Evolutionary conservation across 2,113 vertebrate species (phyloP).

Genomic region (Actinemys pallida): DNA sequence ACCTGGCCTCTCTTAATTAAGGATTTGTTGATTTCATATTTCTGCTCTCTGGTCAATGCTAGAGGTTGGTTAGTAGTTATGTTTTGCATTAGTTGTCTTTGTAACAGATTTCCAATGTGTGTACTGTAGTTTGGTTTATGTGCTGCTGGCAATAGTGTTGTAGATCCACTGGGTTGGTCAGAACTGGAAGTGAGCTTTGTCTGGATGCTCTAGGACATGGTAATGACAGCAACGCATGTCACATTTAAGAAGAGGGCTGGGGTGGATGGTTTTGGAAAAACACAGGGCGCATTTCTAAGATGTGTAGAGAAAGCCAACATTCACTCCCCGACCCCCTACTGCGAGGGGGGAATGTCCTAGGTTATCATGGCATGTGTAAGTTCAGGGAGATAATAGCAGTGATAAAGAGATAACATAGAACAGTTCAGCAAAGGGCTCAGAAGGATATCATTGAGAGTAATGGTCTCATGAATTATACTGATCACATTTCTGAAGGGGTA

Average conservation of each 20-base stretch:
- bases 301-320: neutral
- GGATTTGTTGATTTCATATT: neutral
- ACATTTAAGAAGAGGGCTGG: neutral
- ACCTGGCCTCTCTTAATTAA: conserved; percentile 13
- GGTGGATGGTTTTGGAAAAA: neutral
- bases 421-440: neutral
- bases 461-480: neutral
- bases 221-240: neutral
- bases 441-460: neutral
- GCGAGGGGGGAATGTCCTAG: conserved; percentile 7
- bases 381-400: neutral
- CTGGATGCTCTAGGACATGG: neutral
- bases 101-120: neutral
- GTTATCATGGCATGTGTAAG: conserved; percentile 16
- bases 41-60: neutral
- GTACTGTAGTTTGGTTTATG: neutral
- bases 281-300: neutral
- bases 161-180: fast-evolving
- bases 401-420: neutral
- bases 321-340: conserved; percentile 15
- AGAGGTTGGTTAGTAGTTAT: neutral
- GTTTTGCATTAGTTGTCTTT: conserved; percentile 2
- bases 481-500: neutral
- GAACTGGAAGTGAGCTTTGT: neutral
- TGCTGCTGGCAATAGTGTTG: neutral